Evolutionary conservation across 2,888 invertebrate species (phyloP).

Genomic region (Drosophila aldrichi): DNA sequence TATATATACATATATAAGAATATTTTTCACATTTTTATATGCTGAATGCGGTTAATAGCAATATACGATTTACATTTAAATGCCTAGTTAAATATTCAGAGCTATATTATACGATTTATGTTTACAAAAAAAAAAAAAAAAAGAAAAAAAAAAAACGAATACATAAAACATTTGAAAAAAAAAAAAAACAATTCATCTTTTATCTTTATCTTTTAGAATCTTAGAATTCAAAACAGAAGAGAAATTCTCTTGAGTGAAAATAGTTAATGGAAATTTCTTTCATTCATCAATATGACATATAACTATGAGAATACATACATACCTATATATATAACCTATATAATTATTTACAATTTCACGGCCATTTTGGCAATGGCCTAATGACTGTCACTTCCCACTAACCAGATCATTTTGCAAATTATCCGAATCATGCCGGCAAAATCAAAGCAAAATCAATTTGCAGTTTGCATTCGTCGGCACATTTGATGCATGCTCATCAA

Average conservation of each 20-base stretch:
- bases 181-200: not conserved
- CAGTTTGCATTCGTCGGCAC: constrained; percentile 49
- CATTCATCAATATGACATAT: not conserved
- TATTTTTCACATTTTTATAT: constrained; percentile 69
- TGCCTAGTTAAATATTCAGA: constrained; percentile 70
- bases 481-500: constrained; percentile 44
- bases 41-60: constrained; percentile 65
- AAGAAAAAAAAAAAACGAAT: constrained; percentile 3
- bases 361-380: constrained; percentile 54
- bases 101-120: constrained; percentile 69
- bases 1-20: constrained; percentile 33
- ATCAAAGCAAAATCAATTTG: constrained; percentile 58
- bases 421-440: constrained; percentile 60
- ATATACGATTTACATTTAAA: constrained; percentile 71
- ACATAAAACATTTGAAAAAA: constrained; percentile 4
- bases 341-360: not conserved
- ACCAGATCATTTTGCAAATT: constrained; percentile 48
- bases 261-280: not conserved
- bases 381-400: constrained; percentile 64
- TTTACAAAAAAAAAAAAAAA: constrained; percentile 54
- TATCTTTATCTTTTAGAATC: not conserved
- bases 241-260: not conserved
- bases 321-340: not conserved
- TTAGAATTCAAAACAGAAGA: not conserved
- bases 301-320: not conserved